phyloP scores from a whole-genome alignment of 2,888 invertebrate genomes.

The Eupithecia tripunctaria region DNA sequence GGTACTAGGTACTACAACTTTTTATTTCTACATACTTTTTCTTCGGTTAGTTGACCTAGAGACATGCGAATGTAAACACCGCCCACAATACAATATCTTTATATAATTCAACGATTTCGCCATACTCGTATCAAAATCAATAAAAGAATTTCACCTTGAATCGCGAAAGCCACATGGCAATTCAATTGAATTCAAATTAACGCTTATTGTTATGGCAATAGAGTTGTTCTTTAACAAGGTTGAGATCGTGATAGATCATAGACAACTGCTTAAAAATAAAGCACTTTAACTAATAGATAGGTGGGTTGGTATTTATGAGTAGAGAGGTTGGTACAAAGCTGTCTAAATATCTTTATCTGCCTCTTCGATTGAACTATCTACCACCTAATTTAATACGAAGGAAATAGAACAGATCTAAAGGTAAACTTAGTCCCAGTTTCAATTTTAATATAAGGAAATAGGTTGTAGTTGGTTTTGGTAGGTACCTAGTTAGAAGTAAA shows the following conservation, averaged over 20 bases:
- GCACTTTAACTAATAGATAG: constrained; percentile 8
- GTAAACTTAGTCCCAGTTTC: background rate
- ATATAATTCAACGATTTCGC: constrained; percentile 43
- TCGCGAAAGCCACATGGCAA: constrained; percentile 63
- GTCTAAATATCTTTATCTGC: background rate
- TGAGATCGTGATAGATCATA: constrained; percentile 23
- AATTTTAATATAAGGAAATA: background rate
- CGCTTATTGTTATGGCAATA: constrained; percentile 21
- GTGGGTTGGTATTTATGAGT: background rate
- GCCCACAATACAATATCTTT: constrained; percentile 25
- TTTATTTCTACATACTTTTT: constrained; percentile 2
- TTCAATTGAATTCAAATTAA: constrained; percentile 34
- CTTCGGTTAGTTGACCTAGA: constrained; percentile 18
- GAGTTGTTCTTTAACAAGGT: constrained; percentile 18
- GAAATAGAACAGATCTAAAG: background rate
- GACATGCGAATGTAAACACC: constrained; percentile 31
- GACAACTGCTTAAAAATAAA: constrained; percentile 7
- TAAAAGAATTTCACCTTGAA: constrained; percentile 70
- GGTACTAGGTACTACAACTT: background rate
- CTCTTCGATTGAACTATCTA: background rate
- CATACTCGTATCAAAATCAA: constrained; percentile 42
- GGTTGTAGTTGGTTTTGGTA: background rate
- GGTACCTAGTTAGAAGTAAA: background rate
- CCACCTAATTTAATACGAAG: background rate
- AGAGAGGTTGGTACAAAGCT: background rate